These are phyloP conservation scores for Hippolais icterina DNA, from an alignment of 2,113 vertebrate genomes.

Conservation along the genomic window DNA sequence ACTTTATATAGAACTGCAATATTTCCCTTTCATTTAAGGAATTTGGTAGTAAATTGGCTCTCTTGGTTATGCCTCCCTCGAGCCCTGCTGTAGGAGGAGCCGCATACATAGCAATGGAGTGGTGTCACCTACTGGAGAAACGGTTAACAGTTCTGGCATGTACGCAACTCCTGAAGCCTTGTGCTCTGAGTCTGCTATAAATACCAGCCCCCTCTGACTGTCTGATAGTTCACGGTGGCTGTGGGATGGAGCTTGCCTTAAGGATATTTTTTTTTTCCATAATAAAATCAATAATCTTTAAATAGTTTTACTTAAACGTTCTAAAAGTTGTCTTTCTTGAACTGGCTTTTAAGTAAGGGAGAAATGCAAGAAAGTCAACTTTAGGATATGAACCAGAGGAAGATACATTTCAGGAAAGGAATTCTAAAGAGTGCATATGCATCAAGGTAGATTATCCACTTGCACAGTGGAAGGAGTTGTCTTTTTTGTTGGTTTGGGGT, in stretches of 20 bases:
- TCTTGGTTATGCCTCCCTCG: background rate
- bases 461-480: background rate
- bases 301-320: background rate
- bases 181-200: slow-evolving; percentile 2
- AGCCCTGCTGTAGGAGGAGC: background rate
- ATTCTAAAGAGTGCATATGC: background rate
- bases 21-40: background rate
- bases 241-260: background rate
- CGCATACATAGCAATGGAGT: background rate
- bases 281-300: background rate
- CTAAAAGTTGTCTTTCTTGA: background rate
- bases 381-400: background rate
- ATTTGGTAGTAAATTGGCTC: background rate
- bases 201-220: background rate
- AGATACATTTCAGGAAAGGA: background rate
- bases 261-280: background rate
- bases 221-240: background rate
- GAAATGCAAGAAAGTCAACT: background rate
- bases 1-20: background rate
- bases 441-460: background rate
- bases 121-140: background rate
- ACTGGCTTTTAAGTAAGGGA: background rate
- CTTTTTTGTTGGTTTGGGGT: too few species aligned
- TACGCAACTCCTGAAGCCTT: background rate
- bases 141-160: background rate